Base-by-base conservation (phyloP, 2,888 invertebrate species). In the Euclidia mi region DNA sequence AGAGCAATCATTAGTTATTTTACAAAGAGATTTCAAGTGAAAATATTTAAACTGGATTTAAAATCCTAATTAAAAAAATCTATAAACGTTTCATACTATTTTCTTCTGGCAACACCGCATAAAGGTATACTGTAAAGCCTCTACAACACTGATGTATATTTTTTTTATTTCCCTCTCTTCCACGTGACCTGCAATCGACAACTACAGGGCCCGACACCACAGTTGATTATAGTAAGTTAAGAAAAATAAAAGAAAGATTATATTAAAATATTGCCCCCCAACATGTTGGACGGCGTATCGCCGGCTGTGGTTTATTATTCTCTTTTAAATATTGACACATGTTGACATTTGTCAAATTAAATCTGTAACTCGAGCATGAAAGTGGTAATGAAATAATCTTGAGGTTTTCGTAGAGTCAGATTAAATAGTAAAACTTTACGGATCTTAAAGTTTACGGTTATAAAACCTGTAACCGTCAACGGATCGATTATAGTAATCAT, bases 151-250 rank as follows among this genome's bases (percentile, higher is more conserved):
- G 82, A 81, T 78, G 82, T 84, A 82, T 80, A 74, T 79, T 84
- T 85, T 87, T 78, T 80, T 78, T 77, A 79, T 81, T 84, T 80
- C 58, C 76, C 69, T 76, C 81, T 87, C 81, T 85, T 82, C 76
- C 81, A 77, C 71, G 82, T 79, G 75, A 78, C 78, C 78, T 66
- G 66, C 52, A 53, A 64, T 75, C 64, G 73, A 65, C 77, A 61
- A 76, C 83, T 56, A 72, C 94, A 95, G 95, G 94, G 94, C 57
- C 95, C 95, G 61, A 81, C 91, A 66, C 95, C 95, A 82, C 94
- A 94, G 79, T 90, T 95, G 85, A 94, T 94, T 72, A 94, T 95
- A 88, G 95, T 95, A 94, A 95, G 95, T 94, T 57, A 65, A 65
- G 63, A 43, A 50, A 56, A 49, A 38, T 47, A 50, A 37, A 49